Percentiles rank a stretch among this genome's conserved stretches.
Conservation (phyloP, 2,797 vertebrate genomes). For the Natrix natrix region DNA sequence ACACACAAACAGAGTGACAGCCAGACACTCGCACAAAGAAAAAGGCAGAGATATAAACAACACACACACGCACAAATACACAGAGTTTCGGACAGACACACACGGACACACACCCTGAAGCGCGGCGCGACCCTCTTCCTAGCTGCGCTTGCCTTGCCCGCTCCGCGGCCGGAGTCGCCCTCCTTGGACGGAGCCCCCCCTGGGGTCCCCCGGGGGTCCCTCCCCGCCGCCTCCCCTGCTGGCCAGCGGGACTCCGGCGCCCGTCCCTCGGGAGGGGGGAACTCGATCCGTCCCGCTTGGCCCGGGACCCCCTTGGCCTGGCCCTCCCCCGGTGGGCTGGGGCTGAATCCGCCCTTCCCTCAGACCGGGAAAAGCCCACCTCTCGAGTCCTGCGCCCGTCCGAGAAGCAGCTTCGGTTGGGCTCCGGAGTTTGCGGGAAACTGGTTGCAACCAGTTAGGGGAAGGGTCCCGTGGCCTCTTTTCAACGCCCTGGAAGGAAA, state of each 20-base stretch:
- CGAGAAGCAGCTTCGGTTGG: too few relatives aligned
- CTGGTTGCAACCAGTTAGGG: neutral
- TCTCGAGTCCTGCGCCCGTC: neutral
- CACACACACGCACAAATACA: too few relatives aligned
- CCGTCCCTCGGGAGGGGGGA: neutral
- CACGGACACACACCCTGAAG: rapidly evolving
- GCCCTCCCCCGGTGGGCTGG: neutral
- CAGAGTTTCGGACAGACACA: too few relatives aligned
- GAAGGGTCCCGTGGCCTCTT: neutral
- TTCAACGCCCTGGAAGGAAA: neutral
- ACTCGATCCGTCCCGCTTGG: neutral
- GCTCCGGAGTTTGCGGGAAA: neutral
- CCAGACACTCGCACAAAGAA: too few relatives aligned
- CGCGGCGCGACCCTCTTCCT: neutral
- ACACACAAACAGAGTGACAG: too few relatives aligned
- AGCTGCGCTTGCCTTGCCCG: too few relatives aligned
- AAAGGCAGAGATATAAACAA: too few relatives aligned
- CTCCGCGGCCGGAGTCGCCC: too few relatives aligned
- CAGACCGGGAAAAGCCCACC: neutral
- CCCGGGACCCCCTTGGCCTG: neutral
- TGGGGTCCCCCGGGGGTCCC: neutral
- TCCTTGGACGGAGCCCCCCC: neutral
- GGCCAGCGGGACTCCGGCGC: too few relatives aligned
- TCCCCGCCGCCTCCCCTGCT: too few relatives aligned
- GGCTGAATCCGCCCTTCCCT: neutral